phyloP scores from a whole-genome alignment of 2,888 invertebrate genomes.

The Achlya flavicornis region DNA sequence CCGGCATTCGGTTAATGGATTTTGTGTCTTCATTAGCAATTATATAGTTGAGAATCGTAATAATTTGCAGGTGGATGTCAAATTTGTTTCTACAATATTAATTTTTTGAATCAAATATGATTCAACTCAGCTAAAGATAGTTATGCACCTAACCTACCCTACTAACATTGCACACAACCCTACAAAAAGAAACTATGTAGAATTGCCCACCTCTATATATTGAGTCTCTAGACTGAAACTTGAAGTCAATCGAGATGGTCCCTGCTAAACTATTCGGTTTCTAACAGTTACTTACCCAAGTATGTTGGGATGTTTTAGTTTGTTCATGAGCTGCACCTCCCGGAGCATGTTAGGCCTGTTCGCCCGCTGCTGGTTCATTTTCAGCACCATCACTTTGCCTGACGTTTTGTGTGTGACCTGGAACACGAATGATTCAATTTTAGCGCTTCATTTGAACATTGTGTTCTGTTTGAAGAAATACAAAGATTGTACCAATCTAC shows the following conservation, averaged over 20 bases:
- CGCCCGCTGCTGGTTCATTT: constrained; percentile 96
- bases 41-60: background rate
- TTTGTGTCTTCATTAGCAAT: background rate
- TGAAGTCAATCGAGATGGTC: background rate
- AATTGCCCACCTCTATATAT: no score
- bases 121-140: no score
- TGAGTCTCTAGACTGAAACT: no score
- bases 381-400: constrained; percentile 97
- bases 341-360: constrained; percentile 98
- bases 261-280: background rate
- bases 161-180: no score
- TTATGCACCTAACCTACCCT: no score
- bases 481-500: background rate
- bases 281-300: constrained; percentile 86
- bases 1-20: constrained; percentile 3
- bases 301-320: constrained; percentile 96
- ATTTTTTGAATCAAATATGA: background rate
- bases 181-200: no score
- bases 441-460: background rate
- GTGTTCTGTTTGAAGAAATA: background rate
- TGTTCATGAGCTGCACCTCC: constrained; percentile 98
- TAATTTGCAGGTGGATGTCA: background rate
- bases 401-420: constrained; percentile 97
- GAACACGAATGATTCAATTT: constrained; percentile 45
- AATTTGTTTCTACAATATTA: background rate